Base-by-base conservation (phyloP, 2,888 invertebrate genomes). In the Schrankia costaestrigalis region DNA sequence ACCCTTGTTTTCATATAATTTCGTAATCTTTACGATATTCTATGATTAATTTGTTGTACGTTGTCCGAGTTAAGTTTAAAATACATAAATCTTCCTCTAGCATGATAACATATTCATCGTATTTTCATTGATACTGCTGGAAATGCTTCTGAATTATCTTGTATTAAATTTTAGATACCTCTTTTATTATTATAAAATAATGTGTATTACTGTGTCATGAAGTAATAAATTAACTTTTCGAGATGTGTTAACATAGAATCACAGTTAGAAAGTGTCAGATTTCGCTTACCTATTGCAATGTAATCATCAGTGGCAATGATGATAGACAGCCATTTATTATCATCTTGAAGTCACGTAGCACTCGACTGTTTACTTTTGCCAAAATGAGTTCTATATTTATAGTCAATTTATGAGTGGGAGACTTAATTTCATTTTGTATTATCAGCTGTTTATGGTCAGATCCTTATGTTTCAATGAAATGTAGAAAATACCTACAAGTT, bases 1-100 rank as follows among this genome's bases (percentile, higher is more conserved):
- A 67, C 59, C 75, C 86, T 85, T 87, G 87, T 88, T 86, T 86
- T 86, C 72, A 44, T 76, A 55, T 70, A 73, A 70, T 75, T 68
- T 50, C 35, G 41, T 46, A 31, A 52, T 60, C 52, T 58, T 46
- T 45, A 28, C 34, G 15, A 17, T 44, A 53, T 37, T 54, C 56
- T 24, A n/a, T 15, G 26, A 34, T 26, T 36, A 49, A 46, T 36
- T 25, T 15, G 8, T 4, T 4, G 15, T 15, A n/a, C 26, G 31
- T 27, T 31, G 22, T 7, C 1, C 11, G 3, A 35, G 23, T 32
- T 19, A 12, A 35, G 3, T 27, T 23, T 19, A 1, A 36, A n/a
- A 6, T 13, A 23, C 33, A 31, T 13, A 31, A n/a, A n/a, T n/a
- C n/a, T n/a, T n/a, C n/a, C n/a, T n/a, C n/a, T n/a, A n/a, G n/a